These are phyloP conservation scores for Frankliniella fusca DNA, from an alignment of 2,888 invertebrate genomes.

Conservation along the genomic window DNA sequence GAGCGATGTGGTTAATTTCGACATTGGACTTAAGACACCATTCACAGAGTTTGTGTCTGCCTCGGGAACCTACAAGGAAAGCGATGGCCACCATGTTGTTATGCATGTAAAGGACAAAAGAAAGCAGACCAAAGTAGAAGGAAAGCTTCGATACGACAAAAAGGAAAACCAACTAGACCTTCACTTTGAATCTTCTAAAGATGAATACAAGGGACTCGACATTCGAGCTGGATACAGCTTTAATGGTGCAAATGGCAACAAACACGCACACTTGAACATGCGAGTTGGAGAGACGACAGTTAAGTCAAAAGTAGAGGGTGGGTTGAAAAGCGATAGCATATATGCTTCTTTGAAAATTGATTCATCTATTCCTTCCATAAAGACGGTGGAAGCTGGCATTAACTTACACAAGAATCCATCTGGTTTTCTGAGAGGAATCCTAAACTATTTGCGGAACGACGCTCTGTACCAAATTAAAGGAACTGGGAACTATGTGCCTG, in stretches of 20 bases:
- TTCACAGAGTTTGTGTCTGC: conserved; percentile 38
- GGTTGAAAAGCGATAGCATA: not conserved
- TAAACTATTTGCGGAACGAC: conserved; percentile 22
- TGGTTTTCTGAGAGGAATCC: conserved; percentile 5
- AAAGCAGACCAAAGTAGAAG: conserved; percentile 32
- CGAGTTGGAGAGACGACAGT: conserved; percentile 24
- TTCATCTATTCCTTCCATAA: conserved; percentile 28
- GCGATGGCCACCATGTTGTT: conserved; percentile 31
- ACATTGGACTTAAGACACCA: conserved; percentile 37
- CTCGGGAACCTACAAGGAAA: conserved; percentile 35
- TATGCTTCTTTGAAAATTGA: conserved; percentile 27
- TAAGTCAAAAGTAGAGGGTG: conserved; percentile 28
- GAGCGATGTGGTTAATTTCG: conserved; percentile 34
- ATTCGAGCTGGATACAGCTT: conserved; percentile 35
- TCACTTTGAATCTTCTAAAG: conserved; percentile 32
- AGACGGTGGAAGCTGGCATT: conserved; percentile 1
- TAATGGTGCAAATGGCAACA: conserved; percentile 15
- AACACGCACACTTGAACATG: conserved; percentile 29
- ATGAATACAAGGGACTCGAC: conserved; percentile 33
- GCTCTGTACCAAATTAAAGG: conserved; percentile 30
- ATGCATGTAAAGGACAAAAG: conserved; percentile 30
- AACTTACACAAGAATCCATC: conserved; percentile 14
- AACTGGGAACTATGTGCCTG: conserved; percentile 21
- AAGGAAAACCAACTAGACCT: conserved; percentile 33
- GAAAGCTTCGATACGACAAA: conserved; percentile 28